These are phyloP conservation scores for Drosophila bocki DNA, from an alignment of 1,140 invertebrate species.

Conservation along the genomic window DNA sequence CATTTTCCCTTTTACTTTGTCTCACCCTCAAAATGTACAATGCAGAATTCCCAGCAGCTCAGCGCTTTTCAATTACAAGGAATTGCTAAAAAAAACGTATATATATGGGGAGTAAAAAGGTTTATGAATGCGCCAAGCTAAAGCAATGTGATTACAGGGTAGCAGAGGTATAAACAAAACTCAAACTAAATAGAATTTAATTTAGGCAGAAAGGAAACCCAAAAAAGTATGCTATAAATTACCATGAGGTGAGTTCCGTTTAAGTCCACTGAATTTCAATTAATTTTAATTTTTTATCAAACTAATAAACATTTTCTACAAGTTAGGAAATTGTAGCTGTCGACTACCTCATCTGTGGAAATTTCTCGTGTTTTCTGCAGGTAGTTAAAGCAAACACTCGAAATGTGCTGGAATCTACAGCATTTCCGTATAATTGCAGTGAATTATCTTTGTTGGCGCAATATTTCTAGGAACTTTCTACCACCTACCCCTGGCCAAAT, in stretches of 20 bases:
- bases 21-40: slow-evolving; percentile 14
- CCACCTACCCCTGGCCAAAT: not conserved
- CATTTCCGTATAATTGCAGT: slow-evolving; percentile 60
- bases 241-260: no score
- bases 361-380: slow-evolving; percentile 1
- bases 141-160: slow-evolving; percentile 26
- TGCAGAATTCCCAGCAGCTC: slow-evolving; percentile 36
- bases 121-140: slow-evolving; percentile 42
- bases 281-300: no score
- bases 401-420: slow-evolving; percentile 12
- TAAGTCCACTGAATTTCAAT: not conserved
- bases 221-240: not conserved
- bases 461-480: slow-evolving; percentile 30
- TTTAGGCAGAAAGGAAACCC: not conserved
- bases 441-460: slow-evolving; percentile 51
- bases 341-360: not conserved
- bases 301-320: no score
- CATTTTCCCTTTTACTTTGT: slow-evolving; percentile 28
- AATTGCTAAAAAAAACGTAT: slow-evolving; percentile 33
- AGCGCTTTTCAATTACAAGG: slow-evolving; percentile 65
- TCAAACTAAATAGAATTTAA: not conserved
- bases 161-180: not conserved
- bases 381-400: slow-evolving; percentile 47
- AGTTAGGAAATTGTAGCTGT: not conserved
- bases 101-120: slow-evolving; percentile 20